Evolutionary conservation across 1,140 invertebrate species (phyloP).

Genomic region (Branchinecta lynchi): DNA sequence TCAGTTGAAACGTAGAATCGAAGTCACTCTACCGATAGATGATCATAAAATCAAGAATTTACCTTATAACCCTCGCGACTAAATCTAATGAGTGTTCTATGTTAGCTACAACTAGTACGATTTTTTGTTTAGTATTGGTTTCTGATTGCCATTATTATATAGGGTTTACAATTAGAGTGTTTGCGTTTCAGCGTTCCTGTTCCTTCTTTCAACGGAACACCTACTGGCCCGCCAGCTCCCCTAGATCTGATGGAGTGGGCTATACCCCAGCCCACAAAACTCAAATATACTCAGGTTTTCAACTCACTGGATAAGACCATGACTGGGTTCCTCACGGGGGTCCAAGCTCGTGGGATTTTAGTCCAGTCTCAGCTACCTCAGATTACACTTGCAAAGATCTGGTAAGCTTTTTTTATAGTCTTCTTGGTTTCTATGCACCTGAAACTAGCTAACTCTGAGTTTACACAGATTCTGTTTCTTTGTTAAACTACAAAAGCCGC

Average conservation of each 20-base stretch:
- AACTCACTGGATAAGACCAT: constrained; percentile 77
- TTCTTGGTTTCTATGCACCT: neutral
- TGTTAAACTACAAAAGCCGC: neutral
- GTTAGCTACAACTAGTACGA: neutral
- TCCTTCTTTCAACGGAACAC: constrained; percentile 32
- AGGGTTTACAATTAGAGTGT: constrained; percentile 12
- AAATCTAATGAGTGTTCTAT: no score
- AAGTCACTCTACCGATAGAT: no score
- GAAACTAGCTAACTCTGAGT: neutral
- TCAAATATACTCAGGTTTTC: constrained; percentile 90
- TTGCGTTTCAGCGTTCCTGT: constrained; percentile 22
- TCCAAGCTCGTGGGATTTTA: constrained; percentile 82
- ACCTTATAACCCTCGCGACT: no score
- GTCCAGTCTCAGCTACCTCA: constrained; percentile 86
- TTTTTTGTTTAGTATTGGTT: constrained; percentile 24
- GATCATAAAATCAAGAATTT: no score
- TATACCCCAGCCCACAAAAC: constrained; percentile 70
- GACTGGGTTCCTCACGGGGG: constrained; percentile 70
- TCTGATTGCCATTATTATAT: neutral
- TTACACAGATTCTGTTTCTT: neutral
- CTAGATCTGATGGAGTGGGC: constrained; percentile 44
- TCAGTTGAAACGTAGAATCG: no score
- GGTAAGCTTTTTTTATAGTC: constrained; percentile 40
- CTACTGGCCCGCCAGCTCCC: constrained; percentile 7
- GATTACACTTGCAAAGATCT: constrained; percentile 76